Base-by-base conservation (phyloP, 2,113 vertebrate species). In the Eulacestoma nigropectus region DNA sequence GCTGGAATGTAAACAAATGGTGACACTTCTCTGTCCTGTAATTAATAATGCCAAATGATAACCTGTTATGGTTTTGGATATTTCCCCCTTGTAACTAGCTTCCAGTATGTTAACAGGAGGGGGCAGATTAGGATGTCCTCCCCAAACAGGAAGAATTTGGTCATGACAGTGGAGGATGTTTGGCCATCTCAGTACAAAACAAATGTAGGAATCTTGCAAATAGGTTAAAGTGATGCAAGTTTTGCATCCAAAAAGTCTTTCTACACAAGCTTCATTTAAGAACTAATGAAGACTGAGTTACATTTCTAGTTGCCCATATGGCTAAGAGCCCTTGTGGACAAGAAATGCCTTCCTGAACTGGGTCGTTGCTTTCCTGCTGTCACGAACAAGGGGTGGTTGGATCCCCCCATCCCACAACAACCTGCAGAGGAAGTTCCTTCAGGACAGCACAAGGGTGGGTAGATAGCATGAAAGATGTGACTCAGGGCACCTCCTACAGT, bases 31-130 rank as follows among this genome's bases (percentile, higher is more conserved):
- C 64, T 64, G n/a, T 44, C 85, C 55, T 85, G 68, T 74, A 63
- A 59, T 87, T 79, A 70, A 11, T 72, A 67, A 69, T 68, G 89
- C 55, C 73, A 73, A 47, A 70, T 72, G 21, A 69, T 47, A 79
- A 41, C 49, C 76, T 70, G 57, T 74, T 93, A 21, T 62, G 70
- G 11, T 74, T 78, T 76, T 86, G 67, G 69, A 2, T 87, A 41
- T 80, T 95, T 94, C 87, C 74, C 76, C 95, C 95, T 95, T 95
- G 80, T 91, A 95, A 96, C 93, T 95, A 96, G 84, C 77, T 94
- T 97, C 47, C 75, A 72, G 65, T 77, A 49, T 37, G 57, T 65
- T 81, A 89, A 84, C 50, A 65, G 83, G 90, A 96, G 95, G 26
- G 72, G 33, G 15, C 56, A 23, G 44, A 30, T 78, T 44, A 68